phyloP scores from a whole-genome alignment of 2,113 vertebrate genomes.

The Phrynosoma platyrhinos region DNA sequence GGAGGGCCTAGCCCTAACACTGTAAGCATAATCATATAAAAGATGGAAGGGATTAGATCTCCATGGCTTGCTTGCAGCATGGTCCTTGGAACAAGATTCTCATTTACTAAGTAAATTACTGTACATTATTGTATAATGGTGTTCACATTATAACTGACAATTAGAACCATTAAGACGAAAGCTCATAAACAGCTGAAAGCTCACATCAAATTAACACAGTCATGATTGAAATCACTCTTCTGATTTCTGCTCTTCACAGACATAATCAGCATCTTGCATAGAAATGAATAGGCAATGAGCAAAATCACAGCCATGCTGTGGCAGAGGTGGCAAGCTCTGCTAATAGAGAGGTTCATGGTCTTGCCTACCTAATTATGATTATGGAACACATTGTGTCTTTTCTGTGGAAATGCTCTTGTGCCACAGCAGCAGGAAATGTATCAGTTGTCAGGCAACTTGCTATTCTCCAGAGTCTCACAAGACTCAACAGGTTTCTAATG shows the following conservation, averaged over 20 bases:
- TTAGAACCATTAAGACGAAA: slow-evolving; percentile 74
- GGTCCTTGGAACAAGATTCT: slow-evolving; percentile 74
- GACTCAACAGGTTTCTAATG: slow-evolving; percentile 47
- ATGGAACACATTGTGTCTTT: neutral
- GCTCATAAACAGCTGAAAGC: slow-evolving; percentile 75
- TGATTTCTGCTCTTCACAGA: slow-evolving; percentile 75
- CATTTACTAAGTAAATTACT: slow-evolving; percentile 78
- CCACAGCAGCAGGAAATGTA: neutral
- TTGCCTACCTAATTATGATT: neutral
- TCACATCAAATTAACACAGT: slow-evolving; percentile 77
- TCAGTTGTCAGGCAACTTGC: neutral
- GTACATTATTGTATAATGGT: slow-evolving; percentile 74
- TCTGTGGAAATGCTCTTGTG: neutral
- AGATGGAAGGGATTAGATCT: slow-evolving; percentile 66
- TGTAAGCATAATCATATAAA: slow-evolving; percentile 63
- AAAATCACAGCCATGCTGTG: slow-evolving; percentile 2
- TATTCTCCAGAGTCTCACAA: neutral
- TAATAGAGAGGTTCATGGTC: slow-evolving; percentile 1
- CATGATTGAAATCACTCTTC: slow-evolving; percentile 76
- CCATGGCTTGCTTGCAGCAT: slow-evolving; percentile 57
- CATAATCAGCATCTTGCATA: slow-evolving; percentile 71
- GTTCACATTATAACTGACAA: slow-evolving; percentile 77
- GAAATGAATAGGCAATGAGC: slow-evolving; percentile 53
- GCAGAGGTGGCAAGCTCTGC: slow-evolving; percentile 13
- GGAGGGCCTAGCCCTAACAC: slow-evolving; percentile 47